Evolutionary conservation across 2,113 vertebrate species (phyloP), one percentile per base, ranked within the genome.

Genomic region (Platysteira castanea): DNA sequence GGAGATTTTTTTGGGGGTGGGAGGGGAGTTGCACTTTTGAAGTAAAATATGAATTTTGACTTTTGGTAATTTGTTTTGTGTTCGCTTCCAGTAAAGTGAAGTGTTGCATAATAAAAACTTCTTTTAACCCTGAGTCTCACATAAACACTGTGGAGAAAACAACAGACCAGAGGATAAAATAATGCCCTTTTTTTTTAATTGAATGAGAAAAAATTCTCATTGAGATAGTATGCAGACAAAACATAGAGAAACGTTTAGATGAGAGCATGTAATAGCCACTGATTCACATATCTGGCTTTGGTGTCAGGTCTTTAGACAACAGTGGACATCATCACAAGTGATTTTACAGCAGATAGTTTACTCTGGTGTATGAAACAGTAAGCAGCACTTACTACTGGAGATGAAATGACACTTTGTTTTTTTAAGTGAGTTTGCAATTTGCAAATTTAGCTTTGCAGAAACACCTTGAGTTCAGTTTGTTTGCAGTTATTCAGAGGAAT

Each of bases 1-100:
- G 9, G 4, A 11, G 1, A 6, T 11, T 7, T 26, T 21, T 22
- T 3, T 15, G 24, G 10, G 15, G 50, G 41, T 11, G 1, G 4
- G 9, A 16, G 2, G 3, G 2, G 2, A 14, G 7, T 44, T 81
- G 22, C 2, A 6, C 46, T 10, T 93, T 81, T 74, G 30, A 89
- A 35, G 19, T 46, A 27, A 69, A 79, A 35, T 14, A 19, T 2
- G 4, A 15, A 12, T 82, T 95, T 91, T 70, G 11, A 42, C 35
- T 71, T 59, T n/a, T 37, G 35, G 19, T 74, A 44, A 37, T 86
- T 18, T 47, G 6, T 30, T 85, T 52, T 84, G 20, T 80, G 11
- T 76, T 86, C 26, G 80, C 73, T 47, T 93, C 10, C 41, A 53
- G 28, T 90, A 44, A 89, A 85, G 30, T 50, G 41, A 76, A 69